Evolutionary conservation across 2,113 vertebrate genomes (phyloP), one percentile per base, ranked within the genome.

Genomic region (Orycteropus afer): DNA sequence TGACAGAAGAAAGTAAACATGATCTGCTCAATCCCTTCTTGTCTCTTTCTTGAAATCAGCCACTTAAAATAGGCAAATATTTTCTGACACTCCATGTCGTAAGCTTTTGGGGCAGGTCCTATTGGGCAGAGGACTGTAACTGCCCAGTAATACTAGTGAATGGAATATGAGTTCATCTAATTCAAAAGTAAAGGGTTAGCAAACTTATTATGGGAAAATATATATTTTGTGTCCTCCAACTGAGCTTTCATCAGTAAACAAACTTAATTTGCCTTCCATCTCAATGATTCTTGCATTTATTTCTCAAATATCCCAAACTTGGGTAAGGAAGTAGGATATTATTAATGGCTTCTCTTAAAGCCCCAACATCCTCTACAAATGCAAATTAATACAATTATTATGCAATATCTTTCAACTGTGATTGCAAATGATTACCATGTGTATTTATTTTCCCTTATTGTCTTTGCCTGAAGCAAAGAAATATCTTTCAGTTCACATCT

Each of bases 371-470:
- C 47, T 89, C 51, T 65, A 81, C 51, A 88, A 95, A 95, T 20
- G 49, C 25, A 89, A 91, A 95, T 89, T 67, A 89, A 86, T 82
- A 9, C n/a, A 86, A 79, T 91, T 95, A 94, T 69, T 69, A 83
- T 86, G 53, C 23, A 86, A 18, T 84, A 86, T 65, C 59, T 93
- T 95, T 87, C 73, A 96, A 29, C 74, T 86, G 2, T 91, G 59
- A 69, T 86, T 95, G 61, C 40, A 91, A 96, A 91, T 93, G 83
- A 95, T 55, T 93, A 86, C 32, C 37, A 47, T 25, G 11, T 71
- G 37, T 51, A 45, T 90, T 95, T 93, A 63, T 57, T 93, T 80
- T 90, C 81, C 11, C 40, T 78, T 86, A 42, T 6, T 89, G 80
- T 91, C 45, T 93, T 37, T 95, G 3, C 63, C n/a, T 55, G 71